Conservation (phyloP, 1,140 invertebrate genomes). For the Brachionus sp. region DNA sequence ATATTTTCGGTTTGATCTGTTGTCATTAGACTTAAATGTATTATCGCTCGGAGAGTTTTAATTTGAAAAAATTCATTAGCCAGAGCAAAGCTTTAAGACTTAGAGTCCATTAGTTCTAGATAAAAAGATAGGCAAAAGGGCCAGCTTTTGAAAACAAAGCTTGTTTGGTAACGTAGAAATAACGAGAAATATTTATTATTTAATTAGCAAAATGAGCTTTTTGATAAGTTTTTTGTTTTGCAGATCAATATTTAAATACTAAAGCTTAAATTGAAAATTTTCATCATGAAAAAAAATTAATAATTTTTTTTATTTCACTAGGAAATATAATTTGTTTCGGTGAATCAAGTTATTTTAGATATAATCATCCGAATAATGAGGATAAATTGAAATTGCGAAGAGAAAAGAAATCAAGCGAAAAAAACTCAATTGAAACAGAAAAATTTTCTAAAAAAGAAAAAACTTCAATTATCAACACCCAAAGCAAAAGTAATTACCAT, state of each 20-base stretch:
- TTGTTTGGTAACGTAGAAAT: background rate
- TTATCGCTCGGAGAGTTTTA: background rate
- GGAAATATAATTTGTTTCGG: conserved; percentile 39
- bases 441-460: background rate
- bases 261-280: background rate
- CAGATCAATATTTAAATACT: background rate
- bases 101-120: background rate
- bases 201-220: background rate
- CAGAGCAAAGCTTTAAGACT: background rate
- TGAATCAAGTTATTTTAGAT: conserved; percentile 34
- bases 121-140: background rate
- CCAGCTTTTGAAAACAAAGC: background rate
- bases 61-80: background rate
- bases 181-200: background rate
- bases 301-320: background rate
- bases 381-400: background rate
- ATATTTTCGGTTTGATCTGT: background rate
- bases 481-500: background rate
- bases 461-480: background rate
- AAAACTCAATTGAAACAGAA: background rate
- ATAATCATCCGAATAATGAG: conserved; percentile 25
- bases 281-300: background rate
- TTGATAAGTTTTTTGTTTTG: background rate
- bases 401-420: background rate
- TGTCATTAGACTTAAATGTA: background rate